Conservation (phyloP, 2,888 invertebrate genomes). For the Dilophus febrilis region DNA sequence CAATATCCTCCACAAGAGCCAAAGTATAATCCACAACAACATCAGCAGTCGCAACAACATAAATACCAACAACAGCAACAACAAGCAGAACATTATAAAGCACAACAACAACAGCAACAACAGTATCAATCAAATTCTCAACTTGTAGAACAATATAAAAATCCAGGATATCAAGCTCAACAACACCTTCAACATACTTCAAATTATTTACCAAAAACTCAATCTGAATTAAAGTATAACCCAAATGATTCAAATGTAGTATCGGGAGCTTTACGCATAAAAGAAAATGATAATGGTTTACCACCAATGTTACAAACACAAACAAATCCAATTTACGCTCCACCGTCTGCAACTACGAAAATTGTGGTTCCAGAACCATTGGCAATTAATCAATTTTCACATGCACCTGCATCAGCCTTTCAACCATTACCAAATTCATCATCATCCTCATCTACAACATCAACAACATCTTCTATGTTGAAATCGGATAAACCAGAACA, state of each 20-base stretch:
- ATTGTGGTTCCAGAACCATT: slow-evolving; percentile 33
- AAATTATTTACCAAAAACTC: background rate
- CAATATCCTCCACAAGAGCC: too few species aligned
- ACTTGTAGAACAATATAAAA: too few species aligned
- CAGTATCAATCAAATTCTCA: background rate
- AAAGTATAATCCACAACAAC: too few species aligned
- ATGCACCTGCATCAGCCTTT: slow-evolving; percentile 61
- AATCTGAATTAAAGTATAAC: background rate
- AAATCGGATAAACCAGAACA: slow-evolving; percentile 9
- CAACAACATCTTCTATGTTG: slow-evolving; percentile 14
- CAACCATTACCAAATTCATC: slow-evolving; percentile 33
- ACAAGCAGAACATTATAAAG: too few species aligned
- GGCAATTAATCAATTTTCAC: slow-evolving; percentile 54
- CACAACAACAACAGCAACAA: too few species aligned
- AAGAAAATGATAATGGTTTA: too few species aligned
- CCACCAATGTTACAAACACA: too few species aligned
- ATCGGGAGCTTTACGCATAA: background rate
- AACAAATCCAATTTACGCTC: slow-evolving; percentile 25
- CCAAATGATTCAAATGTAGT: background rate
- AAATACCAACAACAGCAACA: too few species aligned
- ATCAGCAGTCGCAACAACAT: too few species aligned
- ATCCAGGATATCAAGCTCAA: too few species aligned
- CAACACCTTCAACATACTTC: background rate
- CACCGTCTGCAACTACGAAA: slow-evolving; percentile 26
- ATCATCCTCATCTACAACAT: too few species aligned